Conservation (phyloP, 2,113 vertebrate species). For the Rutilus rutilus region DNA sequence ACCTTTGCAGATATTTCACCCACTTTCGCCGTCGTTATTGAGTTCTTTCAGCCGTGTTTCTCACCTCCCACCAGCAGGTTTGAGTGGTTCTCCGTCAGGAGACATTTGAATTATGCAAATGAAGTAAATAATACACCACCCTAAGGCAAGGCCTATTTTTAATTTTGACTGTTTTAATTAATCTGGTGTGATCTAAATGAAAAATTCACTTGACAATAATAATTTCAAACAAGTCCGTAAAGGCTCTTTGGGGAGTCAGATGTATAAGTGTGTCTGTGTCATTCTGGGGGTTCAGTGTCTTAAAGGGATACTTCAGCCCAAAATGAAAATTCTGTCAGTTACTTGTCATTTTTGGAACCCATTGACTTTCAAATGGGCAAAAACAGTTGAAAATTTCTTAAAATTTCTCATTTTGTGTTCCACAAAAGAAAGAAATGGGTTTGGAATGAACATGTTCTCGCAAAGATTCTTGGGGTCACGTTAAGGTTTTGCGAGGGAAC, state of each 20-base stretch:
- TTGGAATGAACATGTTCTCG: neutral
- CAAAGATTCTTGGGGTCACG: no score
- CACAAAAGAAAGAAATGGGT: neutral
- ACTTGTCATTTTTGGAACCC: neutral
- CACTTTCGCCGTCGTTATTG: neutral
- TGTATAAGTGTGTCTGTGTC: neutral
- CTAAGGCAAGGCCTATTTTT: constrained; percentile 65
- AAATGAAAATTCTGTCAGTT: neutral
- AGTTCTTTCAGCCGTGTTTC: neutral
- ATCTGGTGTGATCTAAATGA: constrained; percentile 66
- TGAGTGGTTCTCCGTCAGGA: constrained; percentile 58
- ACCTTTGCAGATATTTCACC: neutral
- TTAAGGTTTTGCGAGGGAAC: no score
- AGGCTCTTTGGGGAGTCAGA: constrained; percentile 20
- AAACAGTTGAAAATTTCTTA: neutral
- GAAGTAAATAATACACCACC: constrained; percentile 65
- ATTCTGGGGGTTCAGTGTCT: neutral
- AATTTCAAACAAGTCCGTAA: constrained; percentile 43
- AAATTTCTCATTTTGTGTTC: neutral
- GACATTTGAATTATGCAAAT: constrained; percentile 70
- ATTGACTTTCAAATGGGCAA: neutral
- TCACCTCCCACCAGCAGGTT: constrained; percentile 52
- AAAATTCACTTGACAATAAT: constrained; percentile 61
- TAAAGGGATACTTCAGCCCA: neutral
- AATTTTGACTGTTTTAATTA: constrained; percentile 64